Evolutionary conservation across 1,140 invertebrate species (phyloP), one percentile per base, ranked within the genome.

Genomic region (Pseudomyrmex concolor): DNA sequence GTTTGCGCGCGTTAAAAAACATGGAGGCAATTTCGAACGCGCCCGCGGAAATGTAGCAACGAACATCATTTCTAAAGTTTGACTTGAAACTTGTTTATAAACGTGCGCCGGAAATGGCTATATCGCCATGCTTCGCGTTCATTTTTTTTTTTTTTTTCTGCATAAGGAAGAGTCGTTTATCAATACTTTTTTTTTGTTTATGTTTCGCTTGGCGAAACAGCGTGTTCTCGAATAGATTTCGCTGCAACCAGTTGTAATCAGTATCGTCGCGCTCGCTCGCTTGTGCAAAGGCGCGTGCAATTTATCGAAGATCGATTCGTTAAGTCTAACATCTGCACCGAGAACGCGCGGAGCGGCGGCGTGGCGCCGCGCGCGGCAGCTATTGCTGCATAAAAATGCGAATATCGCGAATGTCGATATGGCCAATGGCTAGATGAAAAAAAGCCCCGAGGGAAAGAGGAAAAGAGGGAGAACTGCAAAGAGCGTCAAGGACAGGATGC

Each of bases 401-500:
- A 17, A 57, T 63, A 19, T 55, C 43, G 45, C 66, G 72, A 64
- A 83, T 60, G 13, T n/a, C 45, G 25, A 34, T 67, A 60, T 17
- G 22, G 25, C 78, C 72, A 64, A 57, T 34, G 43, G 84, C 25
- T 82, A 84, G 86, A 89, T 88, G 34, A 5, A 72, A 87, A 85
- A 86, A 64, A 50, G 2, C 45, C 22, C 45, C 48, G 43, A 57
- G 62, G 57, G 22, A n/a, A n/a, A n/a, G n/a, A n/a, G n/a, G n/a
- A n/a, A 51, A 81, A 83, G 34, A 67, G 48, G 54, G 25, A 55
- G 2, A 17, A 22, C 22, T 73, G 84, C 63, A 86, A 81, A 84
- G 73, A 67, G 51, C 74, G 64, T 48, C 68, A 50, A 70, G 60
- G 59, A 62, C 22, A n/a, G n/a, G 59, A 25, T 51, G 54, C 51